Conservation (phyloP, 2,113 vertebrate species). For the Nycticebus coucang region DNA sequence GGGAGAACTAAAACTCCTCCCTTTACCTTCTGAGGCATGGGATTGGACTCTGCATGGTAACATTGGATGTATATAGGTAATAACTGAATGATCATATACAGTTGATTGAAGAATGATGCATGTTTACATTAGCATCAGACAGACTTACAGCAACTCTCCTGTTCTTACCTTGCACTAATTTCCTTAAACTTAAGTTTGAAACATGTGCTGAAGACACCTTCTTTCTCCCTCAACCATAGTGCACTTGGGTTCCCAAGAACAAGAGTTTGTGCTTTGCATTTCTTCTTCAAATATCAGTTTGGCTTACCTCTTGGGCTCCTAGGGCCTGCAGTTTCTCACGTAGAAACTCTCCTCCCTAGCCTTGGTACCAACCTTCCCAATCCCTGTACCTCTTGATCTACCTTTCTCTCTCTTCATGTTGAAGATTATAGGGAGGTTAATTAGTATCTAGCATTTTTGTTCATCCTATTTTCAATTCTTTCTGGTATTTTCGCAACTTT, state of each 20-base stretch:
- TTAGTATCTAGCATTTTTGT: background rate
- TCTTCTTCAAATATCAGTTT: slow-evolving; percentile 26
- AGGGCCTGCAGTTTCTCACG: background rate
- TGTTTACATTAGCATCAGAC: slow-evolving; percentile 8
- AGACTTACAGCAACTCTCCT: background rate
- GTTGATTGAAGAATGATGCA: background rate
- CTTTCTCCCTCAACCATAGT: background rate
- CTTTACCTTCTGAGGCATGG: background rate
- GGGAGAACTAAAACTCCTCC: background rate
- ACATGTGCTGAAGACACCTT: background rate
- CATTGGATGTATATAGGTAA: background rate
- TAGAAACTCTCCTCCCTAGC: background rate
- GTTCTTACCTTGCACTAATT: background rate
- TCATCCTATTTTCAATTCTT: slow-evolving; percentile 25
- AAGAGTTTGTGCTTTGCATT: background rate
- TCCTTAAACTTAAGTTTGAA: slow-evolving; percentile 33
- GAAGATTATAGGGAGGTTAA: background rate
- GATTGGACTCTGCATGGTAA: background rate
- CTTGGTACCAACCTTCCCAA: slow-evolving; percentile 8
- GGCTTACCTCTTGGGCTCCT: slow-evolving; percentile 38
- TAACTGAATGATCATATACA: background rate
- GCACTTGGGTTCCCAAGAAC: background rate
- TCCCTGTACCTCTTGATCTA: background rate
- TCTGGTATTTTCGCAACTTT: slow-evolving; percentile 3
- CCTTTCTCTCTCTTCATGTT: background rate